Percentiles rank a stretch among this genome's conserved stretches.
phyloP scores from a whole-genome alignment of 2,797 vertebrate species.

The Manis crassicaudata region DNA sequence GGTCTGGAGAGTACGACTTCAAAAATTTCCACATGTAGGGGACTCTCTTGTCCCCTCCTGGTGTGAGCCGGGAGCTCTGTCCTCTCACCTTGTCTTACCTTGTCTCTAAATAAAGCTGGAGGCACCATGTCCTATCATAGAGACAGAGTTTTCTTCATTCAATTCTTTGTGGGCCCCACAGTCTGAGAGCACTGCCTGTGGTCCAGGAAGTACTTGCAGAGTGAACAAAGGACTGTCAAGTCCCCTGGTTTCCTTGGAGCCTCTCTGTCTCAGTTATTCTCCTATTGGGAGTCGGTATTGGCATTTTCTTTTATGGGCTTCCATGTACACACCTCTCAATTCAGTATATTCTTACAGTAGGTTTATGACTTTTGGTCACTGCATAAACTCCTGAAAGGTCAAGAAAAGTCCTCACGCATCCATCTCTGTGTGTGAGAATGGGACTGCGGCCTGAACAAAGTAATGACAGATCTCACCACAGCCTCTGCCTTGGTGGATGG shows the following conservation, averaged over 20 bases:
- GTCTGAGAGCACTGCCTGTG: not conserved
- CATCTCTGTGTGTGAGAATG: not conserved
- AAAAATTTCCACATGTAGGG: not conserved
- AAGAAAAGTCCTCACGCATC: not conserved
- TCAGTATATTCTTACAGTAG: not conserved
- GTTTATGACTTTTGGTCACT: not conserved
- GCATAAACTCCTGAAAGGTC: not conserved
- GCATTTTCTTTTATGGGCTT: not conserved
- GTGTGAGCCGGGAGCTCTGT: too few relatives aligned
- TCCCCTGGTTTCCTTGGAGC: not conserved
- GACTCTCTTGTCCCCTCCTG: too few relatives aligned
- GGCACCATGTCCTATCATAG: not conserved
- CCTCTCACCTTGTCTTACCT: too few relatives aligned
- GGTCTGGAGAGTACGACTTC: not conserved
- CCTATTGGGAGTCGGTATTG: not conserved
- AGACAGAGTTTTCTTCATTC: not conserved
- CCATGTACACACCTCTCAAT: not conserved
- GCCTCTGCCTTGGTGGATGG: not conserved
- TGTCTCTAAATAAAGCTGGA: not conserved
- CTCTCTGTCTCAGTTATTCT: not conserved
- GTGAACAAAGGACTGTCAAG: not conserved
- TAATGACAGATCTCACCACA: not conserved
- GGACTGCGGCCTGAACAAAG: not conserved
- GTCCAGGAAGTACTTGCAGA: not conserved
- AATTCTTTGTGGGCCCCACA: not conserved